A percentile compares a stretch with the other conserved stretches of the same genome.
These are phyloP conservation scores for Parnassius glacialis DNA, from an alignment of 2,888 invertebrate species.

Conservation along the genomic window DNA sequence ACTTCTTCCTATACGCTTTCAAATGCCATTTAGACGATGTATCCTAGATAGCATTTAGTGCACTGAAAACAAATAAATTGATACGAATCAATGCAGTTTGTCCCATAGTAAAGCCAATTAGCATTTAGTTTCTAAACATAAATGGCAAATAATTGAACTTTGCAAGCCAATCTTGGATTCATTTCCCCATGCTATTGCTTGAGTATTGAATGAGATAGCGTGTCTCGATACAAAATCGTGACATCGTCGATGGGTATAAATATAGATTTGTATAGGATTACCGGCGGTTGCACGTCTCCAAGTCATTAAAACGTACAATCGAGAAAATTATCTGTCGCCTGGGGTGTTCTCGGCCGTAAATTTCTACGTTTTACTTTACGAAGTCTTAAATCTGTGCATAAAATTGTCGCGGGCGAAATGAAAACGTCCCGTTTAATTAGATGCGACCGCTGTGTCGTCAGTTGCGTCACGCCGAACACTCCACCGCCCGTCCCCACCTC, in stretches of 20 bases:
- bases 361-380: slow-evolving; percentile 59
- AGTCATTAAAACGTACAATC: slow-evolving; percentile 52
- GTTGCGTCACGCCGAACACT: slow-evolving; percentile 41
- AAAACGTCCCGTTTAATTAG: slow-evolving; percentile 70
- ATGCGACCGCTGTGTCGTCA: slow-evolving; percentile 53
- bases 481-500: slow-evolving; percentile 29
- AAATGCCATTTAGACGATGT: neutral
- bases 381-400: slow-evolving; percentile 64
- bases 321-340: slow-evolving; percentile 61
- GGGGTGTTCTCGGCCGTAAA: slow-evolving; percentile 58
- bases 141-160: slow-evolving; percentile 29
- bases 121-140: slow-evolving; percentile 26
- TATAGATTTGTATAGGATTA: slow-evolving; percentile 41
- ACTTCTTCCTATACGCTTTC: no score
- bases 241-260: slow-evolving; percentile 31
- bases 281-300: slow-evolving; percentile 41
- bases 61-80: slow-evolving; percentile 36
- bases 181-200: slow-evolving; percentile 21
- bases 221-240: slow-evolving; percentile 37
- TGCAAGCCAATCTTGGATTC: slow-evolving; percentile 23
- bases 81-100: slow-evolving; percentile 24
- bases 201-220: slow-evolving; percentile 29
- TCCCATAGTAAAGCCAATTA: slow-evolving; percentile 27
- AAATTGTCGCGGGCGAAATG: slow-evolving; percentile 67
- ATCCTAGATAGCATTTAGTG: slow-evolving; percentile 23